phyloP scores from a whole-genome alignment of 2,113 vertebrate genomes.

The Clarias batrachus region DNA sequence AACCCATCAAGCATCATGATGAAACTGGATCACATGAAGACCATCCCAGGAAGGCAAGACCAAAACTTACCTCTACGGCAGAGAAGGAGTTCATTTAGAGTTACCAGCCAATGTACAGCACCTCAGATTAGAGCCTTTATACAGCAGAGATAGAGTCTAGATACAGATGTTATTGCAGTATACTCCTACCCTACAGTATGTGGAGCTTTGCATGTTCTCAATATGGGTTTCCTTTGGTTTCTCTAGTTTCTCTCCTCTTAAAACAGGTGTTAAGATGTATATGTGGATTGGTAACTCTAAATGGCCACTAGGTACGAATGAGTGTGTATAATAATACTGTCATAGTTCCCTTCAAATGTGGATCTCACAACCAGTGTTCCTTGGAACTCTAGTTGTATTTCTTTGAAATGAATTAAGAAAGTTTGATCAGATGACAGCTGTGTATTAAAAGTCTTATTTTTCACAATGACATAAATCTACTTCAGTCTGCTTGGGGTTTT shows the following conservation, averaged over 20 bases:
- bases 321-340: not conserved
- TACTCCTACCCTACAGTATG: not conserved
- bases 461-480: not conserved
- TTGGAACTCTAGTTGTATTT: not conserved
- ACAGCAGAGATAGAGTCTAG: too few relatives aligned
- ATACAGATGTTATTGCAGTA: not conserved
- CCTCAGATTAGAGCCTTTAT: too few relatives aligned
- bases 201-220: not conserved
- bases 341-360: not conserved
- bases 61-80: too few relatives aligned
- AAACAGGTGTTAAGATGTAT: not conserved
- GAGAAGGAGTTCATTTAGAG: too few relatives aligned
- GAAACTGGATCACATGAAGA: too few relatives aligned
- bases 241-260: not conserved
- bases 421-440: not conserved
- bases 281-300: not conserved
- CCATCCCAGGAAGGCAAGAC: too few relatives aligned
- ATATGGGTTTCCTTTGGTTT: not conserved
- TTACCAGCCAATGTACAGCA: too few relatives aligned
- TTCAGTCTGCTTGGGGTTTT: conserved; percentile 18
- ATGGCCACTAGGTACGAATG: not conserved
- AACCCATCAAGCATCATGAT: too few relatives aligned
- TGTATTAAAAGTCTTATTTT: not conserved
- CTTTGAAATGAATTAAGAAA: not conserved
- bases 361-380: not conserved